A percentile compares a stretch with the other conserved stretches of the same genome.
phyloP scores from a whole-genome alignment of 2,113 vertebrate genomes.

The Pavo muticus region DNA sequence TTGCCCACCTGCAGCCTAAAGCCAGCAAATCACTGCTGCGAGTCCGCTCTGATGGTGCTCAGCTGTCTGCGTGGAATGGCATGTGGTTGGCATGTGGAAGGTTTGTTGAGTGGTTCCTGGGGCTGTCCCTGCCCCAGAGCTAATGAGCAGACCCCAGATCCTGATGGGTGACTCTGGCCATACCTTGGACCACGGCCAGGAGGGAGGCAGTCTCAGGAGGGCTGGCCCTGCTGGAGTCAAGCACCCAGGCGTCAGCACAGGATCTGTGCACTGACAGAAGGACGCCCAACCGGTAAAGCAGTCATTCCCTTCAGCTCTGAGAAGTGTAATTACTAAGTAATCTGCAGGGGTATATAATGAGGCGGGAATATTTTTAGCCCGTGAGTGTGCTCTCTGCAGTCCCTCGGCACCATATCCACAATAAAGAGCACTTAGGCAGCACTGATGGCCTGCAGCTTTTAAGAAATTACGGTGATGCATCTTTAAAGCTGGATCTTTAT shows the following conservation, averaged over 20 bases:
- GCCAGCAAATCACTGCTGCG: background rate
- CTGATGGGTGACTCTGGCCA: too few species aligned
- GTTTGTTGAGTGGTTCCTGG: background rate
- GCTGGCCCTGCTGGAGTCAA: too few species aligned
- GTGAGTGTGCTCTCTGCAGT: background rate
- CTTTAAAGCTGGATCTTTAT: slow-evolving; percentile 55
- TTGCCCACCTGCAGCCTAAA: background rate
- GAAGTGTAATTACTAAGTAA: slow-evolving; percentile 44
- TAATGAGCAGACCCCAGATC: too few species aligned
- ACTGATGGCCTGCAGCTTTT: slow-evolving; percentile 50
- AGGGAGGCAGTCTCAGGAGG: too few species aligned
- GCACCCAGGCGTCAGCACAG: background rate
- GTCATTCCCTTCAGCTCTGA: slow-evolving; percentile 32
- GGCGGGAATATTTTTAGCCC: slow-evolving; percentile 50
- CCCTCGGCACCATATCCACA: background rate
- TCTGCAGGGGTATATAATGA: slow-evolving; percentile 35
- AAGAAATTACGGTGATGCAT: slow-evolving; percentile 40
- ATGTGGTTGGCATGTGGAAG: background rate
- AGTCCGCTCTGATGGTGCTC: background rate
- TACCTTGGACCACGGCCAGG: too few species aligned
- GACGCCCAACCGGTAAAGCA: slow-evolving; percentile 1
- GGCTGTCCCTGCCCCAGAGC: too few species aligned
- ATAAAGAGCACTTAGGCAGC: slow-evolving; percentile 33
- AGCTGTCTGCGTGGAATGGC: background rate
- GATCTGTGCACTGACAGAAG: too few species aligned